Evolutionary conservation across 2,888 invertebrate species (phyloP), one percentile per base, ranked within the genome.

Genomic region (Malthinus flaveolus): DNA sequence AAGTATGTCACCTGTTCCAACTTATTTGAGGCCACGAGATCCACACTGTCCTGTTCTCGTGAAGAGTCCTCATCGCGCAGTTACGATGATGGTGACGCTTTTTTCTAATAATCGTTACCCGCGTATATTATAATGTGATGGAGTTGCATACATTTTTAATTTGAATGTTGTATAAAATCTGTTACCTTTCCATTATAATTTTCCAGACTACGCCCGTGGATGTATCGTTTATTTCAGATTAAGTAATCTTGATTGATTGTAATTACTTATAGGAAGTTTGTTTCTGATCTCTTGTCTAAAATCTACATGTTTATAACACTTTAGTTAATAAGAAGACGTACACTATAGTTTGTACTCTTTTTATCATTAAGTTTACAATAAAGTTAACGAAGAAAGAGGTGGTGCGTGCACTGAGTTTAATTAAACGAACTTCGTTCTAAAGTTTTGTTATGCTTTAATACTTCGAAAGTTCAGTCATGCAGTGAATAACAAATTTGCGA

Each of bases 191-290:
- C 31, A 37, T 50, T 46, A 55, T 51, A 60, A 60, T 60, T 56
- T 60, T 52, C 56, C 61, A 44, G 47, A 62, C 56, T 54, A 48
- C 54, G 62, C 59, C 56, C 35, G 62, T 56, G 56, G 62, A 55
- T 53, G 60, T 66, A 62, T 66, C 66, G 60, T 63, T 63, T 63
- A 61, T 63, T 58, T 56, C 57, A 66, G 68, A 69, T 69, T 68
- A 68, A 64, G 67, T 65, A 65, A 70, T 70, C 73, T 77, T 78
- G 78, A 78, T 78, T 78, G 78, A 78, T 78, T 75, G 76, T 77
- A 77, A 77, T 77, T 77, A 76, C 74, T 71, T 75, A 73, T 71
- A 74, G 74, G 74, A 76, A 75, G 76, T 76, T 77, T 77, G 75
- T 75, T 76, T 75, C 75, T 76, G 77, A 77, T 76, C 66, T 73